Evolutionary conservation across 2,888 invertebrate genomes (phyloP).

Genomic region (Drosophila conformis): DNA sequence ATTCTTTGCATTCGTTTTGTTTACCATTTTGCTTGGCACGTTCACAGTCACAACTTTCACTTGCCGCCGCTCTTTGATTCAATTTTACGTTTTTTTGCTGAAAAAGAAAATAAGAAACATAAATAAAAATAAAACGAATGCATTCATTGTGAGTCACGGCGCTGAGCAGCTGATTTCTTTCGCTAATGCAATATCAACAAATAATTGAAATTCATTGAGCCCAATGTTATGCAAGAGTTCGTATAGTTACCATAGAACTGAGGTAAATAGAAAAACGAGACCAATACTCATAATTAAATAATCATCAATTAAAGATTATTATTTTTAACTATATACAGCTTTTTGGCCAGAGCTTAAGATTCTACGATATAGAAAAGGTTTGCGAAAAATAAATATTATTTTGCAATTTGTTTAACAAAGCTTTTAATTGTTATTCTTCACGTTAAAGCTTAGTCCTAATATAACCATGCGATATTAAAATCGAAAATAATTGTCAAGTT

Average conservation of each 20-base stretch:
- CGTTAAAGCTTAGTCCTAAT: background rate
- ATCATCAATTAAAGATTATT: background rate
- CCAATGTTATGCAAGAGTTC: conserved; percentile 40
- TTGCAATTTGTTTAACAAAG: background rate
- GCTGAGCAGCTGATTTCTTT: conserved; percentile 57
- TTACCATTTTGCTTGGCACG: conserved; percentile 71
- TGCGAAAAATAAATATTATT: background rate
- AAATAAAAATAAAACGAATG: conserved; percentile 14
- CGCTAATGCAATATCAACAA: conserved; percentile 31
- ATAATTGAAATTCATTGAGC: conserved; percentile 11
- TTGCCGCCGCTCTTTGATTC: conserved; percentile 70
- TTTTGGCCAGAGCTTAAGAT: background rate
- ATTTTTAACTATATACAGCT: background rate
- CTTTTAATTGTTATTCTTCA: background rate
- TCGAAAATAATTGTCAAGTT: background rate
- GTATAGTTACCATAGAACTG: background rate
- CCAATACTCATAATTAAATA: background rate
- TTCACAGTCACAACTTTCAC: conserved; percentile 69
- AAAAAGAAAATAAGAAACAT: conserved; percentile 5
- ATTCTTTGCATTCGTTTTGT: conserved; percentile 73
- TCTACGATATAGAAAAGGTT: background rate
- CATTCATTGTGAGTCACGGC: conserved; percentile 64
- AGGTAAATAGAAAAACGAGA: background rate
- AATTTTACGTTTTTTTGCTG: conserved; percentile 61
- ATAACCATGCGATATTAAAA: background rate